Conservation (phyloP, 2,113 vertebrate genomes). For the Saguinus midas region DNA sequence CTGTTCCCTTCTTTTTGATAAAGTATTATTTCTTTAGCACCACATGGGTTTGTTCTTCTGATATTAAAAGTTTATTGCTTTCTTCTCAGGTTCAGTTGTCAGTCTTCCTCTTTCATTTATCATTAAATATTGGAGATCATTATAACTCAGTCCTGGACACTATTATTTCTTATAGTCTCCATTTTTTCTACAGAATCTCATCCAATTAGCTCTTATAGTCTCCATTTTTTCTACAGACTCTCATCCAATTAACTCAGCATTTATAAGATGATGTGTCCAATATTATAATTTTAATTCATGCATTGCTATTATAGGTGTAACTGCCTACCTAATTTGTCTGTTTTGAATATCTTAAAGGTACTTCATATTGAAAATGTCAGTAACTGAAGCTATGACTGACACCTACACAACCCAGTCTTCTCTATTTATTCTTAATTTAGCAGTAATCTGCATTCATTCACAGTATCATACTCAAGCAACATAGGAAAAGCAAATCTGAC, state of each 20-base stretch:
- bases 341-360: background rate
- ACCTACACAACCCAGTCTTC: background rate
- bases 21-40: background rate
- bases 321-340: background rate
- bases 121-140: background rate
- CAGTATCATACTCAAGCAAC: background rate
- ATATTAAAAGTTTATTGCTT: background rate
- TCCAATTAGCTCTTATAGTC: background rate
- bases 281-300: background rate
- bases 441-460: background rate
- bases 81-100: background rate
- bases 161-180: background rate
- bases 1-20: background rate
- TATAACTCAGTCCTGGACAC: background rate
- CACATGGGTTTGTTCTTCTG: background rate
- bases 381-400: background rate
- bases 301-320: background rate
- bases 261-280: background rate
- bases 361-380: background rate
- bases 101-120: background rate
- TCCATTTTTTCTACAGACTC: background rate
- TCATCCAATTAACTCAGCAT: background rate
- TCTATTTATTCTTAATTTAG: background rate
- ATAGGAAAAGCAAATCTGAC: background rate
- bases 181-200: background rate